phyloP scores from a whole-genome alignment of 2,888 invertebrate species.

The Ochropleura leucogaster region DNA sequence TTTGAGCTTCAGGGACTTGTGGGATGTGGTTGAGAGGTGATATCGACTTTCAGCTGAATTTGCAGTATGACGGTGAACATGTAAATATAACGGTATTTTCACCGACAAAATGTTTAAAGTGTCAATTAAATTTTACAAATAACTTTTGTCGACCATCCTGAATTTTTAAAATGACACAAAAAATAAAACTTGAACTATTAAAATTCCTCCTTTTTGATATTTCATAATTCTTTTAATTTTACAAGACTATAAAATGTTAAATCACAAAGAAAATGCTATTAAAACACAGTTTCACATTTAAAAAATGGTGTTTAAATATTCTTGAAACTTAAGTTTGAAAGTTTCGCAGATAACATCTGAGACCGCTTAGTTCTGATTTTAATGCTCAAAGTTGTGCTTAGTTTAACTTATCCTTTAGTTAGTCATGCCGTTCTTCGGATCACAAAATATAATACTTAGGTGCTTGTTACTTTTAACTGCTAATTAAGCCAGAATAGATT shows the following conservation, averaged over 20 bases:
- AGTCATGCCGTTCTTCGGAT: conserved; percentile 1
- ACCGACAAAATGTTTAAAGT: neutral
- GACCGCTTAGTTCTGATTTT: conserved; percentile 50
- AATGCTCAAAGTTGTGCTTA: conserved; percentile 47
- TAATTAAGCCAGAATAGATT: neutral
- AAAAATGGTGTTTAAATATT: conserved; percentile 33
- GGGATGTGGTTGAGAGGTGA: neutral
- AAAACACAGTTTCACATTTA: conserved; percentile 20
- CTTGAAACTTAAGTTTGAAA: conserved; percentile 36
- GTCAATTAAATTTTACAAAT: too few relatives aligned
- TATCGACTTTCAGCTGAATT: neutral
- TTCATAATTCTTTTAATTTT: neutral
- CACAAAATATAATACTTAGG: neutral
- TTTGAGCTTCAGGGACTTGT: conserved; percentile 16
- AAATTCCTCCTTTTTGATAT: neutral
- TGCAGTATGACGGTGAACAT: neutral
- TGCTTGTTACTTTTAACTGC: conserved; percentile 8
- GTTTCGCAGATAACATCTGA: conserved; percentile 49
- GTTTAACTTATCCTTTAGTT: conserved; percentile 25
- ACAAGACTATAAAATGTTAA: neutral
- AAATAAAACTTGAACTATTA: neutral
- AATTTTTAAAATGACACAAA: neutral
- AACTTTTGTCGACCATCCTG: neutral
- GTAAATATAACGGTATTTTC: neutral
- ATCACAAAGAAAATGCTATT: conserved; percentile 4